Evolutionary conservation across 2,113 vertebrate species (phyloP).

Genomic region (Dasyornis broadbenti): DNA sequence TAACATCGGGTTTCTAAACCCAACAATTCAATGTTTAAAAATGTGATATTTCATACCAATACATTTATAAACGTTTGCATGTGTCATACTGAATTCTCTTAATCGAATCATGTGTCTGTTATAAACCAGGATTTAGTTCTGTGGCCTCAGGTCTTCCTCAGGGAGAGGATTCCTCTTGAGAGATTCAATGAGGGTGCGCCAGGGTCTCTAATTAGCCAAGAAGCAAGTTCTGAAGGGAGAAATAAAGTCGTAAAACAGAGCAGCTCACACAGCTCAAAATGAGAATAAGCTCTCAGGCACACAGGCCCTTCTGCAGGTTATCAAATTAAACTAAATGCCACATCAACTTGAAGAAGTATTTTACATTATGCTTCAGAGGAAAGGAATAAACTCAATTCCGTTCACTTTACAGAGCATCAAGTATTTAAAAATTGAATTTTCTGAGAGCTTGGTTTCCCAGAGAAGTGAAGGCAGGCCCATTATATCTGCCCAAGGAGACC

Average conservation of each 20-base stretch:
- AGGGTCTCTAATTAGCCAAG: constrained; percentile 6
- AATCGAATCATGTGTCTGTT: neutral
- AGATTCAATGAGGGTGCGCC: neutral
- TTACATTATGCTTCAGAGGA: neutral
- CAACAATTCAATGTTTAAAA: neutral
- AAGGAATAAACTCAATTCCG: constrained; percentile 5
- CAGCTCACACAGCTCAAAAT: neutral
- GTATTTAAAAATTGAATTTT: neutral
- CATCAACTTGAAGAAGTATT: neutral
- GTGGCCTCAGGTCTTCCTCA: neutral
- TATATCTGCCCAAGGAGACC: neutral
- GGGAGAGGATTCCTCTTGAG: neutral
- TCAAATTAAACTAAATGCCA: neutral
- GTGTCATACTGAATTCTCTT: neutral
- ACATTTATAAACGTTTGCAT: neutral
- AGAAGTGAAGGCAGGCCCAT: neutral
- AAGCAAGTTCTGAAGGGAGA: neutral
- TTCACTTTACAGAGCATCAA: neutral
- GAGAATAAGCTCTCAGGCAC: neutral
- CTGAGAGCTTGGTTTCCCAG: neutral
- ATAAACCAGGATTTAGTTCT: neutral
- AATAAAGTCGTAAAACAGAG: neutral
- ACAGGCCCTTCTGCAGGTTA: neutral
- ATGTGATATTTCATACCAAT: neutral
- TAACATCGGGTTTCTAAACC: neutral